phyloP scores from a whole-genome alignment of 2,888 invertebrate genomes.

The Sphaerophoria taeniata region DNA sequence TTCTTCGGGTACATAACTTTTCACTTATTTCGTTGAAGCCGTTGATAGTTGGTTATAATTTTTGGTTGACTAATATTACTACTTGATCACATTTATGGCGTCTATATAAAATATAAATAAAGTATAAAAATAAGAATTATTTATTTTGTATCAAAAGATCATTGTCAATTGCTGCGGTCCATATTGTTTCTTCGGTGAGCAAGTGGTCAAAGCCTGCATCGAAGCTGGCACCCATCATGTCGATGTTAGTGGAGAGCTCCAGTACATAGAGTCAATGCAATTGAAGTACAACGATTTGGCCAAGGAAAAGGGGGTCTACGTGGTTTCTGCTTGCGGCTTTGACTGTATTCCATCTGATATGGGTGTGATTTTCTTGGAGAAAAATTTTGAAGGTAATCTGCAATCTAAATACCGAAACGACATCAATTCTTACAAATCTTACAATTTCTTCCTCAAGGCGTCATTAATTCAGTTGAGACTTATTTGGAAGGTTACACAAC shows the following conservation, averaged over 20 bases:
- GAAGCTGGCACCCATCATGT: conserved; percentile 92
- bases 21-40: no score
- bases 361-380: conserved; percentile 90
- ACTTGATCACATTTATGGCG: conserved; percentile 86
- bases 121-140: no score
- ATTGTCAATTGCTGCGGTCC: conserved; percentile 97
- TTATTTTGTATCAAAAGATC: conserved; percentile 68
- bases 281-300: conserved; percentile 90
- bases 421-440: conserved; percentile 75
- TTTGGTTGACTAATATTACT: conserved; percentile 91
- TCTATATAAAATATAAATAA: conserved; percentile 89
- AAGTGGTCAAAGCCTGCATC: conserved; percentile 94
- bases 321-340: conserved; percentile 96
- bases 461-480: conserved; percentile 90
- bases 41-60: no score
- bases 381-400: conserved; percentile 87
- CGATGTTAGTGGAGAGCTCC: conserved; percentile 96
- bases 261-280: conserved; percentile 94
- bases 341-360: conserved; percentile 96
- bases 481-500: conserved; percentile 84
- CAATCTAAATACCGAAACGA: background rate
- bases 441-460: conserved; percentile 82
- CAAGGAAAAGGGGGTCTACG: conserved; percentile 90
- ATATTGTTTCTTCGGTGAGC: conserved; percentile 93
- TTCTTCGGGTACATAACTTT: no score